These are phyloP conservation scores for Zoanthus sociatus DNA, from an alignment of 92 coral and sea anemone species.

Conservation along the genomic window DNA sequence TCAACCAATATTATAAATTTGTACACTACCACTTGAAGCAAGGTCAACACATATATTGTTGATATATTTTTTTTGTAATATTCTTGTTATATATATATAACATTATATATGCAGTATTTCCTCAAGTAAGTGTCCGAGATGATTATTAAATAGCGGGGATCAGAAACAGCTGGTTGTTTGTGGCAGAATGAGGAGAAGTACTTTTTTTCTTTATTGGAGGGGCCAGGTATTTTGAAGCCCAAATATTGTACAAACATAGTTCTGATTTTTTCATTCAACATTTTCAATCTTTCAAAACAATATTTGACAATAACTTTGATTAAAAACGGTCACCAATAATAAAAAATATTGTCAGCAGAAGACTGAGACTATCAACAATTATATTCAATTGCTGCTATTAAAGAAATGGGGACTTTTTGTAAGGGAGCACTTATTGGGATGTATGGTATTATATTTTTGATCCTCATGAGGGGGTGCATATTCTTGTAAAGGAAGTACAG, in stretches of 20 bases:
- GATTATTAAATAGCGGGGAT: conserved; percentile 11
- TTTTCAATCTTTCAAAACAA: conserved; percentile 3
- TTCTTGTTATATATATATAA: too few species aligned
- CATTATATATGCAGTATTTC: conserved; percentile 9
- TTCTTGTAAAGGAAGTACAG: conserved; percentile 12
- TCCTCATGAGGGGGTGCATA: conserved; percentile 12
- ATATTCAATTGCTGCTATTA: conserved; percentile 13
- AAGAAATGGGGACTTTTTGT: conserved; percentile 11
- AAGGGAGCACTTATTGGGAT: conserved; percentile 10
- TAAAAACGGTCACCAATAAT: conserved; percentile 11
- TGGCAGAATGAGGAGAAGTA: conserved; percentile 19
- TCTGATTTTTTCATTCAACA: neutral
- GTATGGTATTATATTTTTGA: conserved; percentile 15
- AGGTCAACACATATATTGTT: conserved; percentile 16
- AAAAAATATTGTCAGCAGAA: conserved; percentile 8
- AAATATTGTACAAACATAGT: conserved; percentile 10
- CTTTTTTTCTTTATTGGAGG: conserved; percentile 12
- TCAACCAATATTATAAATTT: conserved; percentile 2
- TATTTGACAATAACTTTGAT: conserved; percentile 14
- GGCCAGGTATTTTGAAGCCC: conserved; percentile 14
- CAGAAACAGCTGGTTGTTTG: conserved; percentile 16
- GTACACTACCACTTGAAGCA: conserved; percentile 17
- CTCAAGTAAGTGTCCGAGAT: conserved; percentile 13
- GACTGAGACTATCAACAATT: conserved; percentile 6
- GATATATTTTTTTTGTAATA: conserved; percentile 18